Evolutionary conservation across 1,140 invertebrate species (phyloP), one percentile per base, ranked within the genome.

Genomic region (Atta colombica): DNA sequence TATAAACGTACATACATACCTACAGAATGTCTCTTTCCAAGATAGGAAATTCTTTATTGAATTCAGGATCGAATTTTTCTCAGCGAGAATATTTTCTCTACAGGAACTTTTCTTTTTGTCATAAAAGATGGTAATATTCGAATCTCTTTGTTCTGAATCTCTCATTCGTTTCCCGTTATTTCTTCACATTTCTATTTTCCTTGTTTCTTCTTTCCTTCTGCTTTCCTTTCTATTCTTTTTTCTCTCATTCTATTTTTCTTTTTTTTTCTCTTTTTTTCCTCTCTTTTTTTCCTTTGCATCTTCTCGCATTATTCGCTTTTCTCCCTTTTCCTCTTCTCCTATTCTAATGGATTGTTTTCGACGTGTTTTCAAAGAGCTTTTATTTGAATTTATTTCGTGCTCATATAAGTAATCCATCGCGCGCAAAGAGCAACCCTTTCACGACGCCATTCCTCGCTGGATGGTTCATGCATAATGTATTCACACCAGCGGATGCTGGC

Each of bases 381-480:
- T 82, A 82, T 84, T 84, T 75, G 55, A 84, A 84, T 84, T 74
- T 84, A 84, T 61, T 84, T 75, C 55, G 69, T 39, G 80, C 69
- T 84, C 80, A 84, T 75, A 84, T 84, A 84, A 84, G 80, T 84
- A 84, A 75, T 84, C 80, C 80, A 84, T 84, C 80, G 80, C 53
- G 84, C 49, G 84, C 72, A 66, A 85, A 85, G 49, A 85, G 63
- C 51, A 78, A 85, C 60, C 60, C 49, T 85, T 89, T 55, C 72
- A 75, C 87, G 77, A 91, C 86, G 69, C 72, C 74, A 88, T 84
- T 74, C 60, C 87, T 25, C 25, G 25, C 25, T 21, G 60, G 68
- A 49, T 61, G 61, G 80, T 86, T 93, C 91, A 93, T 93, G 92
- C 91, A 93, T 93, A 92, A 93, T 93, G 90, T 80, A 93, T 92